A percentile compares a stretch with the other conserved stretches of the same genome.
Conservation (phyloP, 2,113 vertebrate genomes). For the Aegotheles bennettii region DNA sequence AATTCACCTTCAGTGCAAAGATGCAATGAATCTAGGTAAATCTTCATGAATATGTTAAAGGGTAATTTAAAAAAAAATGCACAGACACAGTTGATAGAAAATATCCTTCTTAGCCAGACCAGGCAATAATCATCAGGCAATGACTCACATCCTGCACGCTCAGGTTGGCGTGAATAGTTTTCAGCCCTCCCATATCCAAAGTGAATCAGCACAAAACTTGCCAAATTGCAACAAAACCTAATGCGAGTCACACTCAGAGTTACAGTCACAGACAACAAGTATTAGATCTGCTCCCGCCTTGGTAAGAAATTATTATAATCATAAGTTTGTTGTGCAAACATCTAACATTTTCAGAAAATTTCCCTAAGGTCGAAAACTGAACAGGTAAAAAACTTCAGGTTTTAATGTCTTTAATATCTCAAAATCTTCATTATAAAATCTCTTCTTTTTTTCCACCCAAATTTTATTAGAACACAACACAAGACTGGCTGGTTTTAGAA, state of each 20-base stretch:
- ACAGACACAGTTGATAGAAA: not conserved
- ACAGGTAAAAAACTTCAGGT: not conserved
- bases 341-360: not conserved
- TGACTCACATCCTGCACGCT: not conserved
- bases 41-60: not conserved
- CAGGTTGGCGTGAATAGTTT: not conserved
- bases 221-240: not conserved
- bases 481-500: not conserved
- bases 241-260: not conserved
- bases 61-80: constrained; percentile 5
- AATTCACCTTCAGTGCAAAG: not conserved
- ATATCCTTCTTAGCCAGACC: not conserved
- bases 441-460: not conserved
- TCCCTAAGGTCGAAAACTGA: not conserved
- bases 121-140: not conserved
- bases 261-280: not conserved
- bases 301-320: not conserved
- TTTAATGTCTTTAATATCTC: not conserved
- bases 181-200: not conserved
- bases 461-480: not conserved
- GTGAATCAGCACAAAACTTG: not conserved
- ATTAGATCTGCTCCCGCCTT: not conserved
- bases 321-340: not conserved
- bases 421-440: not conserved
- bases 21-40: not conserved